phyloP scores from a whole-genome alignment of 2,888 invertebrate genomes.

The Caenorhabditis uteleia region DNA sequence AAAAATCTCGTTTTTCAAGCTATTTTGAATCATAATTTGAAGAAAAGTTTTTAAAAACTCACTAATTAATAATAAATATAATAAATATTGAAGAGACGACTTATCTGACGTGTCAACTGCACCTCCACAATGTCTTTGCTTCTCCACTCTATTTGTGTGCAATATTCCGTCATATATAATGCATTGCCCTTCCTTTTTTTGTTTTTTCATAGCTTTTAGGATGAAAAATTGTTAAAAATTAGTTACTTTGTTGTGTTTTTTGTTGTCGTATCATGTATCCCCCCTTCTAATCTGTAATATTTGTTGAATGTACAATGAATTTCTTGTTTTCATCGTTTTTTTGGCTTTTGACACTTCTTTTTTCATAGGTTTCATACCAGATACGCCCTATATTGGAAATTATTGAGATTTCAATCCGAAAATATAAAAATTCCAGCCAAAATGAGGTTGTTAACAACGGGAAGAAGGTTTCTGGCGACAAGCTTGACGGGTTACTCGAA shows the following conservation, averaged over 20 bases:
- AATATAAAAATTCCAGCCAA: too few species aligned
- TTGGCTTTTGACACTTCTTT: too few species aligned
- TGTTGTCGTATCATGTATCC: neutral
- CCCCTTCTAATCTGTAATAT: too few species aligned
- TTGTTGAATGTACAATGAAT: too few species aligned
- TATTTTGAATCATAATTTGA: too few species aligned
- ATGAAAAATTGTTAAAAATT: neutral
- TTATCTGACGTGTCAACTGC: neutral
- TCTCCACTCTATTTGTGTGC: neutral
- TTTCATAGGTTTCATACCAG: too few species aligned
- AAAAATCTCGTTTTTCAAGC: too few species aligned
- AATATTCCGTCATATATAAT: neutral
- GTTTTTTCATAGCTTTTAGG: neutral
- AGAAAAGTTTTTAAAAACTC: neutral
- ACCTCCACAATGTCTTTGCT: neutral
- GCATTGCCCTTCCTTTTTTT: neutral
- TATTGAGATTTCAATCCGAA: too few species aligned
- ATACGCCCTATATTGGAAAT: too few species aligned
- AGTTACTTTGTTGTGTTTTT: neutral
- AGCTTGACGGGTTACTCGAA: neutral
- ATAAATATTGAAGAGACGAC: neutral
- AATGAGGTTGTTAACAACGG: too few species aligned
- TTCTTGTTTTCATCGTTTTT: too few species aligned
- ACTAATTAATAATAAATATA: neutral
- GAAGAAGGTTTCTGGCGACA: neutral